Percentiles rank a stretch among this genome's conserved stretches.
Conservation (phyloP, 1,140 invertebrate genomes). For the Dufourea novaeangliae region DNA sequence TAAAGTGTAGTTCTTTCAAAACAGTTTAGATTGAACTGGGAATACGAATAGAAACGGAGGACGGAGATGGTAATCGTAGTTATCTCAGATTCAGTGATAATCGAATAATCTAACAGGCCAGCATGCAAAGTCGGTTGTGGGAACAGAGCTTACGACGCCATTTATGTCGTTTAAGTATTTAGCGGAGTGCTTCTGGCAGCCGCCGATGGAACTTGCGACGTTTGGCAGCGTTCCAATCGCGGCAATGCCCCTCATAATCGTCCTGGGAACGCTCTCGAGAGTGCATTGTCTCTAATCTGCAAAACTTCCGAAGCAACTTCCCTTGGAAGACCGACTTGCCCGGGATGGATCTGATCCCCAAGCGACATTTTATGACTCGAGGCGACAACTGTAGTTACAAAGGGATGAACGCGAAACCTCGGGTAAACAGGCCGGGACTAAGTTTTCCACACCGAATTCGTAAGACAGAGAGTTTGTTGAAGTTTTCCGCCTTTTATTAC, state of each 20-base stretch:
- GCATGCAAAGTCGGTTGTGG: constrained; percentile 17
- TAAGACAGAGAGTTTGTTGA: neutral
- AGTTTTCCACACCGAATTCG: neutral
- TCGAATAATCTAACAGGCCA: constrained; percentile 1
- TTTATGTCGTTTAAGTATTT: constrained; percentile 30
- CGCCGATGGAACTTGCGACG: constrained; percentile 24
- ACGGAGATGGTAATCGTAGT: neutral
- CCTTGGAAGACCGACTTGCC: neutral
- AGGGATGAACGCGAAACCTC: neutral
- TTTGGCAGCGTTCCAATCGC: constrained; percentile 35
- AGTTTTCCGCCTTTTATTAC: neutral
- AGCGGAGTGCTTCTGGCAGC: constrained; percentile 2
- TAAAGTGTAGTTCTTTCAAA: neutral
- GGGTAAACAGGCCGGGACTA: neutral
- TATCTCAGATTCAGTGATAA: neutral
- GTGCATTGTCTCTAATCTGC: constrained; percentile 30
- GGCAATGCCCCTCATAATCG: constrained; percentile 24
- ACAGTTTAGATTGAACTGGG: neutral
- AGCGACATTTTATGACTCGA: constrained; percentile 1
- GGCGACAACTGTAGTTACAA: neutral
- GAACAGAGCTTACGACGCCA: neutral
- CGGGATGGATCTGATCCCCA: neutral
- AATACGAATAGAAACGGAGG: neutral
- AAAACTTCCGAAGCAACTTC: constrained; percentile 18
- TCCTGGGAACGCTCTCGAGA: neutral